These are phyloP conservation scores for Perizoma flavofasciatum DNA, from an alignment of 2,888 invertebrate genomes.

Conservation along the genomic window DNA sequence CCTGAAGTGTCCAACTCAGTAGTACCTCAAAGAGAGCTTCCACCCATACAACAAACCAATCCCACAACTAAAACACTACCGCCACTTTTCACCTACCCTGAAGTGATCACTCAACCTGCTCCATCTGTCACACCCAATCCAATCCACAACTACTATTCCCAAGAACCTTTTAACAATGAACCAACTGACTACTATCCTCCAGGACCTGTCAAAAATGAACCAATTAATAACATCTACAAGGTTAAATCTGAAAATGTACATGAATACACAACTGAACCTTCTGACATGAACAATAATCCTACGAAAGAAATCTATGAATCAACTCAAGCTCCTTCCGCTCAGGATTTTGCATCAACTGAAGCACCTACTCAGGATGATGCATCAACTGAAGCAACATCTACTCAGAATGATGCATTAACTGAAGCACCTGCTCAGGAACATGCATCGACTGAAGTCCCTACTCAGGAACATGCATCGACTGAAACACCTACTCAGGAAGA, in stretches of 20 bases:
- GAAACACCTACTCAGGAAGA: neutral
- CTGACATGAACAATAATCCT: conserved; percentile 1
- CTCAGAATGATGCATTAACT: conserved; percentile 43
- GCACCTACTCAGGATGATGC: conserved; percentile 1
- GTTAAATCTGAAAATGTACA: neutral
- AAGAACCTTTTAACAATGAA: conserved; percentile 8
- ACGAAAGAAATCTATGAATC: conserved; percentile 9
- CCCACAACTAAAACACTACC: conserved; percentile 41
- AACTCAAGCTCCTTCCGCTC: too few species aligned
- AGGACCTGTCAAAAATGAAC: conserved; percentile 4
- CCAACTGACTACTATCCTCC: conserved; percentile 3
- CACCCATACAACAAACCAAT: conserved; percentile 26
- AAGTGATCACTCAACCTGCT: conserved; percentile 23
- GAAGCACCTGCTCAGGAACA: conserved; percentile 30
- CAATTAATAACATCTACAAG: neutral
- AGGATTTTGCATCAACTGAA: too few species aligned
- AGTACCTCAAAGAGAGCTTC: conserved; percentile 14
- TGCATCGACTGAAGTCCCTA: too few species aligned
- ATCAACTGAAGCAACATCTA: conserved; percentile 32
- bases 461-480: too few species aligned
- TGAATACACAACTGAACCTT: conserved; percentile 5
- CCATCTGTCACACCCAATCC: neutral
- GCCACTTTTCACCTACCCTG: conserved; percentile 33
- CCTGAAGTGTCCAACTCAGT: conserved; percentile 15
- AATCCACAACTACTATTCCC: neutral